These are phyloP conservation scores for Micromys minutus DNA, from an alignment of 2,113 vertebrate genomes.

Conservation along the genomic window DNA sequence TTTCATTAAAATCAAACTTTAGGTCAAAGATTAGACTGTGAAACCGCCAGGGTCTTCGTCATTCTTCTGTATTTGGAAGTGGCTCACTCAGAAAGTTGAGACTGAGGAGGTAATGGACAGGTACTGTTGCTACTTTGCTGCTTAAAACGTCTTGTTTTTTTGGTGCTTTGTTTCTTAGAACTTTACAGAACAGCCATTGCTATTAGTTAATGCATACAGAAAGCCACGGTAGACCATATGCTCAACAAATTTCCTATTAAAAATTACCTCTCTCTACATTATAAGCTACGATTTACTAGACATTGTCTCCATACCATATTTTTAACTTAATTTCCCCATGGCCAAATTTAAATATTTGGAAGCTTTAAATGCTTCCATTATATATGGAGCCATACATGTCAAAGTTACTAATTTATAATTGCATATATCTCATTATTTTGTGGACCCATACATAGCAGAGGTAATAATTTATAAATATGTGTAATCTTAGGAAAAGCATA, in stretches of 20 bases:
- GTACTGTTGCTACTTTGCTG: not conserved
- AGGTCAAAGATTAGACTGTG: slow-evolving; percentile 1
- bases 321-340: slow-evolving; percentile 38
- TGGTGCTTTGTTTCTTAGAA: slow-evolving; percentile 29
- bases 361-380: slow-evolving; percentile 50
- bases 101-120: not conserved
- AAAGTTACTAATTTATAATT: not conserved
- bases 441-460: not conserved
- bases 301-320: not conserved
- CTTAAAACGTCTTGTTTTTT: slow-evolving; percentile 23
- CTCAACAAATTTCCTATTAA: slow-evolving; percentile 31
- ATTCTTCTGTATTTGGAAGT: not conserved
- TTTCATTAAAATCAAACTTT: not conserved
- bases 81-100: not conserved
- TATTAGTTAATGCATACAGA: not conserved
- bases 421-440: not conserved
- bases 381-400: slow-evolving; percentile 2
- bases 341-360: slow-evolving; percentile 34
- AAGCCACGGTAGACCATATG: not conserved
- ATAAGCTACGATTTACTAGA: not conserved
- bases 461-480: not conserved
- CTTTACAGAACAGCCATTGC: not conserved
- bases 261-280: not conserved
- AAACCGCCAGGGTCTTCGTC: not conserved
- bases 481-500: slow-evolving; percentile 13